phyloP scores from a whole-genome alignment of 1,140 invertebrate species.

The Formica selysi region DNA sequence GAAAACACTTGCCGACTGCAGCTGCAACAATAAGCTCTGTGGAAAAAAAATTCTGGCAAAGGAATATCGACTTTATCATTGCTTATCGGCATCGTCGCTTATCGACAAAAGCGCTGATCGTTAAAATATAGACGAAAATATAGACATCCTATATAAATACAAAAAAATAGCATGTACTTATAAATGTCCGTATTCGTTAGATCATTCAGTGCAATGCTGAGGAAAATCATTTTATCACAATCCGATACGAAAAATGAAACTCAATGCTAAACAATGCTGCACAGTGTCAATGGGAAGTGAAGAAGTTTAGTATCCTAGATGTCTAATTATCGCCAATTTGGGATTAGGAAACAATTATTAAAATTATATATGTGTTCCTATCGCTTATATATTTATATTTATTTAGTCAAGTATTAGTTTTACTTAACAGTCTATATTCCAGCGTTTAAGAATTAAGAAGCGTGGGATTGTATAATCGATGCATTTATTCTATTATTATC shows the following conservation, averaged over 20 bases:
- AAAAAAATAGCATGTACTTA: neutral
- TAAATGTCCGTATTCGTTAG: neutral
- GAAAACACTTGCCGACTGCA: conserved; percentile 10
- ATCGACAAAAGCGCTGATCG: neutral
- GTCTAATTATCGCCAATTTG: conserved; percentile 17
- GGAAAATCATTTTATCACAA: neutral
- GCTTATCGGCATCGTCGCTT: neutral
- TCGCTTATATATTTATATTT: conserved; percentile 45
- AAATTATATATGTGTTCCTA: conserved; percentile 11
- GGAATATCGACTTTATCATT: neutral
- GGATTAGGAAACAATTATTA: conserved; percentile 24
- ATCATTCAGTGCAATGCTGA: neutral
- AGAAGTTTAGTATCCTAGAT: neutral
- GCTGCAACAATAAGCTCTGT: neutral
- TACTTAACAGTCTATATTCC: conserved; percentile 23
- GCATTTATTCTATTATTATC: conserved; percentile 11
- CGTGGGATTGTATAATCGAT: neutral
- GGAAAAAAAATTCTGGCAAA: neutral
- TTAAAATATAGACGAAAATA: neutral
- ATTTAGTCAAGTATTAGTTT: conserved; percentile 39
- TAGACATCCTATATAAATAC: conserved; percentile 15
- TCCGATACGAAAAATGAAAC: neutral
- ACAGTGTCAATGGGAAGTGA: neutral
- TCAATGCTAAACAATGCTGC: neutral
- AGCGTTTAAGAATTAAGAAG: neutral